phyloP scores from a whole-genome alignment of 2,113 vertebrate species.

The Coptodon bakossiorum region DNA sequence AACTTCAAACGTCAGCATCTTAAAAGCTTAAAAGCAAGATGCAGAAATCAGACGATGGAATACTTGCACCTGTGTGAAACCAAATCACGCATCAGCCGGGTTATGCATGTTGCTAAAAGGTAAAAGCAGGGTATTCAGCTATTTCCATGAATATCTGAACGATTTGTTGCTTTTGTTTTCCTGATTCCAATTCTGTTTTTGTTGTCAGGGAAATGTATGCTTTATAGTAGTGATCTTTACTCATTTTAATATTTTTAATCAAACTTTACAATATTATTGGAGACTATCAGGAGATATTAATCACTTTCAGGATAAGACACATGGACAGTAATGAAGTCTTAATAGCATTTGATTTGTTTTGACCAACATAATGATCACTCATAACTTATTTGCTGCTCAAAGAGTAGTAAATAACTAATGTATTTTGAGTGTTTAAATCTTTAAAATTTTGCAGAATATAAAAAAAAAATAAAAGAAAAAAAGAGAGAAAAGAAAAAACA shows the following conservation, averaged over 20 bases:
- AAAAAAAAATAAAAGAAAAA: rapidly evolving
- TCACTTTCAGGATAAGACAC: neutral
- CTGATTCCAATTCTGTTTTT: neutral
- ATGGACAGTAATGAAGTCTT: neutral
- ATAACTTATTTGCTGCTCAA: neutral
- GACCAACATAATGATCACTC: neutral
- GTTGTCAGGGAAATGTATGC: neutral
- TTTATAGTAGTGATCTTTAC: neutral
- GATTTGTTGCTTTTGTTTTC: neutral
- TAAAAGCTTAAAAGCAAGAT: neutral
- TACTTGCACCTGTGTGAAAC: neutral
- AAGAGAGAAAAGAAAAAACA: neutral
- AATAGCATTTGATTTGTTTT: neutral
- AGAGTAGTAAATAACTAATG: neutral
- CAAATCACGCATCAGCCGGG: neutral
- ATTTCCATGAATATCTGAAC: neutral
- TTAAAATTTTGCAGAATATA: neutral
- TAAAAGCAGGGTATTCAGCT: neutral
- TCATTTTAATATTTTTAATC: neutral
- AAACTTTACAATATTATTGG: neutral
- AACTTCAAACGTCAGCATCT: neutral
- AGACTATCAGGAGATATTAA: neutral
- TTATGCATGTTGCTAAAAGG: neutral
- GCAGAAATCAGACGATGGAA: neutral
- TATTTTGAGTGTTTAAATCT: neutral